phyloP scores from a whole-genome alignment of 2,113 vertebrate species.

The Nyctereutes procyonoides region DNA sequence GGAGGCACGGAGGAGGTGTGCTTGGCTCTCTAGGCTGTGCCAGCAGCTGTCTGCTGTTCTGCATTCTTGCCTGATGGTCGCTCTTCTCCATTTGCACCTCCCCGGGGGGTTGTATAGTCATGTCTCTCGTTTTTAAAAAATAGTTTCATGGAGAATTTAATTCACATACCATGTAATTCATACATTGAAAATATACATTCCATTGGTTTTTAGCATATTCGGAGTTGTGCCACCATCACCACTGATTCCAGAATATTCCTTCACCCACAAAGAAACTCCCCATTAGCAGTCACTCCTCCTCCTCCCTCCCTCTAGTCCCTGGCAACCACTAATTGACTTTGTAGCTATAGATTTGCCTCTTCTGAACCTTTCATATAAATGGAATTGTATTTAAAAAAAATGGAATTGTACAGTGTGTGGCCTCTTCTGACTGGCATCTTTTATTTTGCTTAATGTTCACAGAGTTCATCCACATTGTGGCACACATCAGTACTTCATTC shows the following conservation, averaged over 20 bases:
- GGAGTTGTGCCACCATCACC: not conserved
- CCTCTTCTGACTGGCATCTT: not conserved
- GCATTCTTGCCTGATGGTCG: accelerated
- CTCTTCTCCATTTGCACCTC: not conserved
- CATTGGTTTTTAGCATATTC: not conserved
- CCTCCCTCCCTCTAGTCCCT: not conserved
- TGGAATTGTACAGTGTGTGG: no score
- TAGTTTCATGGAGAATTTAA: not conserved
- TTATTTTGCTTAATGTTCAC: not conserved
- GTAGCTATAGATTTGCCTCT: not conserved
- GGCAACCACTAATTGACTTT: not conserved
- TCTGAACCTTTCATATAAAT: not conserved
- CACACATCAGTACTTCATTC: not conserved
- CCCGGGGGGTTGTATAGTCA: not conserved
- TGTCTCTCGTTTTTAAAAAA: not conserved
- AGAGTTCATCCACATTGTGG: not conserved
- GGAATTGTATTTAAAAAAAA: no score
- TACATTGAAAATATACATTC: not conserved
- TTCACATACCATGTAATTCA: not conserved
- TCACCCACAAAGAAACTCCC: not conserved
- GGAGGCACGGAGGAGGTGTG: no score
- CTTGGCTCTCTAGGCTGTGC: not conserved
- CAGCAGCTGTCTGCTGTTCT: not conserved
- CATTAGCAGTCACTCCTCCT: not conserved
- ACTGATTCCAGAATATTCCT: not conserved